Percentiles rank a stretch among this genome's conserved stretches.
These are phyloP conservation scores for Garra rufa DNA, from an alignment of 2,113 vertebrate genomes.

Conservation along the genomic window DNA sequence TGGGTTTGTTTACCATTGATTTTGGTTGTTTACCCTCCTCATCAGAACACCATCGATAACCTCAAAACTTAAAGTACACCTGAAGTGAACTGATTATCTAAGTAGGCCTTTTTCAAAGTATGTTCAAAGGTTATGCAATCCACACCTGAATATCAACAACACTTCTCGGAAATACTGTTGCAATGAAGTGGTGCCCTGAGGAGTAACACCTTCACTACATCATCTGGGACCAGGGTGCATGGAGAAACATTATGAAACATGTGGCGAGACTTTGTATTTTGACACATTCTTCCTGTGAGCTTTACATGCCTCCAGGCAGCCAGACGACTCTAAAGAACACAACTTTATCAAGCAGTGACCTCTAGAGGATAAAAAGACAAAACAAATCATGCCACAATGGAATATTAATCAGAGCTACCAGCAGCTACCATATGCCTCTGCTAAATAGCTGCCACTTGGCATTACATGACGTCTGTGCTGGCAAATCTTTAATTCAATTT, in stretches of 20 bases:
- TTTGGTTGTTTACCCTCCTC: conserved; percentile 28
- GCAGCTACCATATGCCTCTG: background rate
- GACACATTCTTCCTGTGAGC: conserved; percentile 25
- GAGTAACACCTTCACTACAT: conserved; percentile 15
- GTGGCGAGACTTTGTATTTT: conserved; percentile 18
- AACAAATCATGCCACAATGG: background rate
- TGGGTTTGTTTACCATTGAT: conserved; percentile 48
- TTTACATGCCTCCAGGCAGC: background rate
- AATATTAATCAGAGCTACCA: background rate
- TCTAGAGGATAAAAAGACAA: conserved; percentile 24
- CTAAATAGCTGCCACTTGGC: conserved; percentile 6
- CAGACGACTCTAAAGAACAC: background rate
- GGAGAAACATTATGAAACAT: conserved; percentile 13
- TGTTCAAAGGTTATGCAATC: conserved; percentile 31
- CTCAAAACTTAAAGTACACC: background rate
- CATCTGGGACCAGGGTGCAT: background rate
- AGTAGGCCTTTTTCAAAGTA: background rate
- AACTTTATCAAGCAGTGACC: conserved; percentile 32
- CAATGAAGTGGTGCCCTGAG: conserved; percentile 8
- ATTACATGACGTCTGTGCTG: background rate
- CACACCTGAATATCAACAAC: conserved; percentile 17
- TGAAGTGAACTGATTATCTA: background rate
- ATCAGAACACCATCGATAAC: background rate
- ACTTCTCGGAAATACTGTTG: conserved; percentile 35
- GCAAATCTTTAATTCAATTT: background rate